Evolutionary conservation across 2,888 invertebrate genomes (phyloP).

Genomic region (Drosophila yooni): DNA sequence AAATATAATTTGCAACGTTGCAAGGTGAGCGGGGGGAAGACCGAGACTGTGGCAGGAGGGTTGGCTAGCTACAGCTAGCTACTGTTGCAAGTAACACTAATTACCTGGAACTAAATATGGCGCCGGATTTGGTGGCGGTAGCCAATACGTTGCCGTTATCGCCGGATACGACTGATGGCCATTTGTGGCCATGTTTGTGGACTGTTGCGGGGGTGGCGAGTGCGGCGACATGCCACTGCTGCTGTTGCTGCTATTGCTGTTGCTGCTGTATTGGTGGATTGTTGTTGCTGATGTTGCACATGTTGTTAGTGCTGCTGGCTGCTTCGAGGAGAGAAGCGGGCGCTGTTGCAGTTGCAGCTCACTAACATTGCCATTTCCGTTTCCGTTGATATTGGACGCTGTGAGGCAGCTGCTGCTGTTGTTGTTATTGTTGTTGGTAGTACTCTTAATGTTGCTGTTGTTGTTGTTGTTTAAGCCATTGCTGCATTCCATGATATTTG

Average conservation of each 20-base stretch:
- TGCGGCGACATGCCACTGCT: constrained; percentile 53
- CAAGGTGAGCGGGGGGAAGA: constrained; percentile 34
- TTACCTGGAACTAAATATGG: constrained; percentile 94
- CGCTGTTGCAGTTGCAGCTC: constrained; percentile 59
- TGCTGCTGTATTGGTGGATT: constrained; percentile 30
- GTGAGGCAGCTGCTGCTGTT: constrained; percentile 35
- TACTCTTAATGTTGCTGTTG: constrained; percentile 34
- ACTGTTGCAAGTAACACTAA: constrained; percentile 77
- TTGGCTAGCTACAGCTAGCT: constrained; percentile 6
- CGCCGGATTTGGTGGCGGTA: constrained; percentile 91
- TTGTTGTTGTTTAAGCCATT: constrained; percentile 62
- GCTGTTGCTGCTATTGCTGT: constrained; percentile 42
- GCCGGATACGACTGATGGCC: constrained; percentile 88
- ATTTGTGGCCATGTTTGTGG: constrained; percentile 77
- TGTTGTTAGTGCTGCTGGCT: constrained; percentile 42
- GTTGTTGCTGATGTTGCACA: constrained; percentile 48
- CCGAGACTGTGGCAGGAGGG: neutral
- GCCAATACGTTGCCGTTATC: constrained; percentile 94
- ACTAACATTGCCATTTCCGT: constrained; percentile 77
- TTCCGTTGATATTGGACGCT: constrained; percentile 78
- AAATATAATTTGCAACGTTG: constrained; percentile 76
- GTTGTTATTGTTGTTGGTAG: constrained; percentile 30
- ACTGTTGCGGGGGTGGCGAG: constrained; percentile 59
- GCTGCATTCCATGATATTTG: constrained; percentile 78
- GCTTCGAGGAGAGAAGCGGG: constrained; percentile 55